Evolutionary conservation across 1,140 invertebrate genomes (phyloP), one percentile per base, ranked within the genome.

Genomic region (Aphis craccivora): DNA sequence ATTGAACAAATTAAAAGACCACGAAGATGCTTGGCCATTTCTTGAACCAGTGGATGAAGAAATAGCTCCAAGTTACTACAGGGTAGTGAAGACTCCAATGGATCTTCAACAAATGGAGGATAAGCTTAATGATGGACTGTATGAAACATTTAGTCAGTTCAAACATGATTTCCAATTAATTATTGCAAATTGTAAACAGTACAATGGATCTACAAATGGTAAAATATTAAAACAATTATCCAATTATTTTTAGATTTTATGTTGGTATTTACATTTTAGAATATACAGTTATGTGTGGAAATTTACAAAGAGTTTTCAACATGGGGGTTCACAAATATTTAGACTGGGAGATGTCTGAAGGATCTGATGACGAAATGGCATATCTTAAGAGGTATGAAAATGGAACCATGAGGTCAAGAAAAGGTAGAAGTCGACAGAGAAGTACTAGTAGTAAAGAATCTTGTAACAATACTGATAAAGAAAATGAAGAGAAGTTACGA

Each of bases 181-280:
- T 95, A 97, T 99, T 23, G 97, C 98, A 94, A 99, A 99, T 95
- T 99, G 98, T 95, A 96, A 97, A 94, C 96, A 98, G 89, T 99
- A 98, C 95, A 99, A 99, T 96, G 98, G 98, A 67, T 97, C 97
- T 94, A 97, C 98, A 94, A 98, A 98, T 96, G 98, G 98, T 99
- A 95, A 96, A 95, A 30, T 94, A 60, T 76, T 93, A 14, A 93
- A 53, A 88, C 25, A 48, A 93, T 48, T 93, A 93, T 76, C 18
- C 7, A 84, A 43, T 76, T 81, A 88, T 35, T 93, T 35, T 93
- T 30, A 81, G 60, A 87, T 91, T 53, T 76, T 67, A 43, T 84
- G 25, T 91, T 91, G 53, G 35, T 94, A 9, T 45, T 93, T 40
- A 51, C 83, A 94, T 94, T 81, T 94, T 95, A 98, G 98, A 98